These are phyloP conservation scores for Wiebesia pumilae DNA, from an alignment of 1,140 invertebrate species.

Conservation along the genomic window DNA sequence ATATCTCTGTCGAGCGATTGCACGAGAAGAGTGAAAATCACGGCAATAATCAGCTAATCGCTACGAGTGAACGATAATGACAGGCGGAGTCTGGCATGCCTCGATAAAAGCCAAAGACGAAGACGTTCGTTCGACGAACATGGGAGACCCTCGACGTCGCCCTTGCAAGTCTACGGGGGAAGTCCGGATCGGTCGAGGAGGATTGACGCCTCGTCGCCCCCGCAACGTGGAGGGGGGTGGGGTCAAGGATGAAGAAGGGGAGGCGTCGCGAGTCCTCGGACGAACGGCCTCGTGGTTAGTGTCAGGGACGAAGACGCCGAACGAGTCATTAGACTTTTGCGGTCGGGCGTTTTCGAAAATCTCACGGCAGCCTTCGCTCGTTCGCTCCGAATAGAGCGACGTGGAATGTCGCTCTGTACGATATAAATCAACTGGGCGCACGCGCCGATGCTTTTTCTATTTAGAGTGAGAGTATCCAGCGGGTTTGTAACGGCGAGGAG, in stretches of 20 bases:
- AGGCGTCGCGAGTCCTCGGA: conserved; percentile 1
- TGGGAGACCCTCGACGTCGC: no score
- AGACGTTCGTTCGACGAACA: no score
- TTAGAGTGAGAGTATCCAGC: background rate
- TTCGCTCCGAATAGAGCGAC: background rate
- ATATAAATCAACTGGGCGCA: background rate
- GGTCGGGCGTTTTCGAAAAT: background rate
- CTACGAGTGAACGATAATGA: no score
- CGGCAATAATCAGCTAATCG: no score
- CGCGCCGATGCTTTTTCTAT: background rate
- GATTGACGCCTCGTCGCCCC: background rate
- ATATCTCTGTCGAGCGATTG: no score
- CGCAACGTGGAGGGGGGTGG: background rate
- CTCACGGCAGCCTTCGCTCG: background rate
- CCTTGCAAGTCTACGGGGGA: background rate
- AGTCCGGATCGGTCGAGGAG: no score
- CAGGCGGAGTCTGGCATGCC: no score
- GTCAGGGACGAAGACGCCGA: conserved; percentile 25
- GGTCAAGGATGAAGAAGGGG: background rate
- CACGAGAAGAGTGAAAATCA: no score
- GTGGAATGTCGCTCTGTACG: background rate
- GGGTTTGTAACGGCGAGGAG: background rate
- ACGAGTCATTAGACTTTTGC: conserved; percentile 27
- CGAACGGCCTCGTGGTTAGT: background rate
- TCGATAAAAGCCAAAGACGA: no score